Evolutionary conservation across 2,797 vertebrate species (phyloP).

Genomic region (Chrysocyon brachyurus): DNA sequence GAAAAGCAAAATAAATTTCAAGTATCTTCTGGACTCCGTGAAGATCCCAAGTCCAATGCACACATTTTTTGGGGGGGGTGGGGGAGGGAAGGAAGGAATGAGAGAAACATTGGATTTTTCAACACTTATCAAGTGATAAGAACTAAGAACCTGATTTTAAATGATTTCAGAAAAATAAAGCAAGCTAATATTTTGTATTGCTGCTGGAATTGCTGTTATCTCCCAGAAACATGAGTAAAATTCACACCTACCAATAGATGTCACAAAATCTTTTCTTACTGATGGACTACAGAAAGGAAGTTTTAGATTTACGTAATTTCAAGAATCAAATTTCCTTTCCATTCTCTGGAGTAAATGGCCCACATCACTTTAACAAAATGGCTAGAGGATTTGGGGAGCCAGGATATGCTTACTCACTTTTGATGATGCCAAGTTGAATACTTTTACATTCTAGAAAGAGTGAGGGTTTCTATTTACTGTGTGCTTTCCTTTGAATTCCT

Average conservation of each 20-base stretch:
- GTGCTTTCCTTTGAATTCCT: background rate
- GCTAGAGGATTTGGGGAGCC: background rate
- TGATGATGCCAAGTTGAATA: background rate
- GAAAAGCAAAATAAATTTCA: background rate
- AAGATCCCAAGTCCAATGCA: background rate
- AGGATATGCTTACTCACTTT: background rate
- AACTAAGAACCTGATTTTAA: background rate
- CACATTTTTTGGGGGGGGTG: no score
- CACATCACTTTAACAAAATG: background rate
- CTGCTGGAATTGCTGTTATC: background rate
- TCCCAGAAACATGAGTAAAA: background rate
- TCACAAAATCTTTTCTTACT: background rate
- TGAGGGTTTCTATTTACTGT: background rate
- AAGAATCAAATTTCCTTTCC: background rate
- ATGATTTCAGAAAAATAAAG: background rate
- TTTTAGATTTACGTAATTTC: background rate
- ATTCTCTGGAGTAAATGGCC: background rate
- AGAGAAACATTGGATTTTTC: background rate
- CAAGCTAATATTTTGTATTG: background rate
- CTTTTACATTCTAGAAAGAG: background rate
- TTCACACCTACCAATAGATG: background rate
- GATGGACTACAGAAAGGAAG: background rate
- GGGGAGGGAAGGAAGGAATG: background rate
- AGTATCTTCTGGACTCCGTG: background rate
- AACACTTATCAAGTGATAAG: background rate